Evolutionary conservation across 1,140 invertebrate genomes (phyloP).

Genomic region (Mya arenaria): DNA sequence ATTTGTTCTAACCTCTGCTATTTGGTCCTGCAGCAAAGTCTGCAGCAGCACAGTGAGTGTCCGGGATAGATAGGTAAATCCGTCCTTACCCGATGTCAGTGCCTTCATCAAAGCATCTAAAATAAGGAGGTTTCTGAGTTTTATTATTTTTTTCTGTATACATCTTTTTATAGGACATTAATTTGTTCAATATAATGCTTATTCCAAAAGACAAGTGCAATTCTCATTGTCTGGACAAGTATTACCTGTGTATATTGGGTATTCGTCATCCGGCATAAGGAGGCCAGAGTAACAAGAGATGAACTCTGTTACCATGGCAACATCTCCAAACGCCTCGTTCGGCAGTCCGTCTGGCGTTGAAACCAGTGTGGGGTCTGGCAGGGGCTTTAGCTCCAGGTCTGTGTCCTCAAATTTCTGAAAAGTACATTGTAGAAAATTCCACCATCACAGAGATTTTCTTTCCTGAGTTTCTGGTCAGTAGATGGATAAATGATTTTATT

Average conservation of each 20-base stretch:
- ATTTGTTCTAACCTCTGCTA: conserved; percentile 72
- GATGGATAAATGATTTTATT: no score
- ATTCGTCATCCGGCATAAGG: conserved; percentile 78
- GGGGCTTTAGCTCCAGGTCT: conserved; percentile 70
- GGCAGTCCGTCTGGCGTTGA: conserved; percentile 77
- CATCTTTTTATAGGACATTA: no score
- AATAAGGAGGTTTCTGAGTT: no score
- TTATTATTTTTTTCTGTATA: no score
- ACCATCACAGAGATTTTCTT: no score
- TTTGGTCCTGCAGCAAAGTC: conserved; percentile 78
- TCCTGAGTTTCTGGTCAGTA: no score
- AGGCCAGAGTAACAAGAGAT: conserved; percentile 77
- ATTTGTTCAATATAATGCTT: no score
- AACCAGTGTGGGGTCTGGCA: conserved; percentile 77
- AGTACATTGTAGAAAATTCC: no score
- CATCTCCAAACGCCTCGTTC: conserved; percentile 79
- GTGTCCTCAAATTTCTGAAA: conserved; percentile 75
- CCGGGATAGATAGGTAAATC: conserved; percentile 73
- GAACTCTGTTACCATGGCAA: conserved; percentile 80
- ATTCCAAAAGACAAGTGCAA: no score
- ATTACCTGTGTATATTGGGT: conserved; percentile 74
- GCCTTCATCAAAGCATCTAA: conserved; percentile 77
- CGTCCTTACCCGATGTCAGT: conserved; percentile 68
- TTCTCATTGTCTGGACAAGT: neutral
- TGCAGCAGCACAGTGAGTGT: conserved; percentile 74